Conservation (phyloP, 2,797 vertebrate species). For the Tinamus major region DNA sequence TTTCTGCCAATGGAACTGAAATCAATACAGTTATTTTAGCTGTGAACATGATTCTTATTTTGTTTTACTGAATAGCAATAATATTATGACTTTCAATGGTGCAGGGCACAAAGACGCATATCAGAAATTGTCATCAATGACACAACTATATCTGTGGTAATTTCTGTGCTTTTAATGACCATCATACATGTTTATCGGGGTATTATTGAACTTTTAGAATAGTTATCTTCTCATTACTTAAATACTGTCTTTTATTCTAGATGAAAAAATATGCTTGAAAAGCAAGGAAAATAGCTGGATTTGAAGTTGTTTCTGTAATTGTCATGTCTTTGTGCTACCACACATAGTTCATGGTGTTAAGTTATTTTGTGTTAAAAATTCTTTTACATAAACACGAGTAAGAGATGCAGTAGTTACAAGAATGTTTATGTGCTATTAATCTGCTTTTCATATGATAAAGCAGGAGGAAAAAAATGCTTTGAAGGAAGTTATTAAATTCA, state of each 20-base stretch:
- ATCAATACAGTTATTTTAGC: constrained; percentile 41
- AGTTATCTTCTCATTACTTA: neutral
- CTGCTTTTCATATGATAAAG: neutral
- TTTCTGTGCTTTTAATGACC: neutral
- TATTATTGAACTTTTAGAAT: neutral
- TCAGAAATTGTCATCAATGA: neutral
- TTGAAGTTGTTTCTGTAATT: neutral
- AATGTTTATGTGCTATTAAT: neutral
- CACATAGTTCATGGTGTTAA: neutral
- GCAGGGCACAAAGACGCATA: neutral
- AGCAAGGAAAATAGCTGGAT: neutral
- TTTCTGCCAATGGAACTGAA: constrained; percentile 48
- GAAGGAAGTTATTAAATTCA: neutral
- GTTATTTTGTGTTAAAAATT: neutral
- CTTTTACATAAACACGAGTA: neutral
- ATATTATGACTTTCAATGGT: neutral
- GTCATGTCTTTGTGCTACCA: neutral
- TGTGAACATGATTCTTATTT: neutral
- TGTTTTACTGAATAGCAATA: neutral
- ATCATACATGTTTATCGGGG: neutral
- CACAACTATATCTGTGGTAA: neutral
- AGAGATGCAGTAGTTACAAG: neutral
- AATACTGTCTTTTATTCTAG: neutral
- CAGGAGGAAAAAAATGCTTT: neutral
- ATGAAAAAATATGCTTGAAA: neutral